Evolutionary conservation across 2,113 vertebrate genomes (phyloP).

Genomic region (Halichoeres trimaculatus): DNA sequence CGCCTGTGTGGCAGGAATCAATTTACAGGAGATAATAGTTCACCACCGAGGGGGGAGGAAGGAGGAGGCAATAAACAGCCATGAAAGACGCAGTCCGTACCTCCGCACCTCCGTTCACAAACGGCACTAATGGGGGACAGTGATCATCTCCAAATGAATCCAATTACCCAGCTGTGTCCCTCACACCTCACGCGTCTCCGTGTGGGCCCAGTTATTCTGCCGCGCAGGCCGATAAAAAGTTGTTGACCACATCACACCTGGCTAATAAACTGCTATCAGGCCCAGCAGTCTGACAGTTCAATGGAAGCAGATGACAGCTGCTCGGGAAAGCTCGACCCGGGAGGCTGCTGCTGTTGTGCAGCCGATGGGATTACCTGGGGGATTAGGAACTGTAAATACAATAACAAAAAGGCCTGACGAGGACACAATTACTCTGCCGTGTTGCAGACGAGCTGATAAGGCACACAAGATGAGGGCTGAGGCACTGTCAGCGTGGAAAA

Average conservation of each 20-base stretch:
- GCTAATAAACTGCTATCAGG: constrained; percentile 62
- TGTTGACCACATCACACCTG: constrained; percentile 37
- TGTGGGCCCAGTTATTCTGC: constrained; percentile 42
- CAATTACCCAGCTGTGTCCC: constrained; percentile 77
- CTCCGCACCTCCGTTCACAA: constrained; percentile 71
- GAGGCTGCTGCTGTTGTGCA: constrained; percentile 57
- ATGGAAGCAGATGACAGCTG: constrained; percentile 64
- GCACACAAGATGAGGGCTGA: constrained; percentile 17
- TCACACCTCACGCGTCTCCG: constrained; percentile 57
- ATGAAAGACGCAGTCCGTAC: constrained; percentile 72
- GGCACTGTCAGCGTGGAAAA: constrained; percentile 30
- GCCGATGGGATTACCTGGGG: constrained; percentile 78
- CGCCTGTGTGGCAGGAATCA: constrained; percentile 68
- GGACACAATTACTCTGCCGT: constrained; percentile 71
- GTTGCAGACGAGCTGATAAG: constrained; percentile 72
- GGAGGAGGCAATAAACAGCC: constrained; percentile 65
- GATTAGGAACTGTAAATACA: constrained; percentile 78
- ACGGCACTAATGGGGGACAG: constrained; percentile 77
- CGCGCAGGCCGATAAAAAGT: constrained; percentile 42
- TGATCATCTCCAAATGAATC: constrained; percentile 79
- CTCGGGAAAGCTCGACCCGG: constrained; percentile 56
- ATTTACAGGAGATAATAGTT: constrained; percentile 78
- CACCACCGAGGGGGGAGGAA: constrained; percentile 69
- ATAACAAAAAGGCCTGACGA: constrained; percentile 75
- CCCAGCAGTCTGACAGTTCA: constrained; percentile 45